Percentiles rank a stretch among this genome's conserved stretches.
Conservation (phyloP, 2,888 invertebrate genomes). For the Lissocephala sabroskyi region DNA sequence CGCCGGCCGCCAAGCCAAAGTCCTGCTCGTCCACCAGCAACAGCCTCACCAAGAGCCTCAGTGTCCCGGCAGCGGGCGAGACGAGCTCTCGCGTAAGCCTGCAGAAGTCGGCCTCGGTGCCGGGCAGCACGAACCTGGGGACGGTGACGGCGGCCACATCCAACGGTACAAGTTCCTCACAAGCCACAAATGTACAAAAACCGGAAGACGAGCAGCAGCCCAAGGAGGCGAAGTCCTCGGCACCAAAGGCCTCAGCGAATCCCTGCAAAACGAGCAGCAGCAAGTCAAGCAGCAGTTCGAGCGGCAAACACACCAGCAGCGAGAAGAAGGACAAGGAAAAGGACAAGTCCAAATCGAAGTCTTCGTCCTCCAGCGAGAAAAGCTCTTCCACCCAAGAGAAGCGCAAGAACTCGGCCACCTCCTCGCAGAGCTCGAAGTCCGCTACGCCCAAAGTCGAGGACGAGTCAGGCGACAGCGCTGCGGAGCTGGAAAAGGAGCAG, state of each 20-base stretch:
- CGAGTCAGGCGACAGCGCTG: constrained; percentile 54
- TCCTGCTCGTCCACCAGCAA: constrained; percentile 61
- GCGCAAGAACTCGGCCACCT: constrained; percentile 54
- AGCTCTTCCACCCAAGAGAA: no score
- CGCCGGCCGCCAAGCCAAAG: constrained; percentile 51
- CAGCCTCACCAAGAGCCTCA: constrained; percentile 69
- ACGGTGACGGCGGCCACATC: constrained; percentile 44
- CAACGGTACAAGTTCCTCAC: constrained; percentile 67
- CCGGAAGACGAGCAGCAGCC: constrained; percentile 18
- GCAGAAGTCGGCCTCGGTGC: constrained; percentile 70
- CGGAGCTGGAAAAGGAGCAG: constrained; percentile 37
- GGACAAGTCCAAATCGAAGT: constrained; percentile 23
- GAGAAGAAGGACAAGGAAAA: constrained; percentile 59
- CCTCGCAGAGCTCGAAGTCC: constrained; percentile 46
- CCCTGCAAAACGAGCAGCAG: background rate
- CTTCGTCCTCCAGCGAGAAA: constrained; percentile 11
- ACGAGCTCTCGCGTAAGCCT: constrained; percentile 33
- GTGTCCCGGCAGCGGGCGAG: constrained; percentile 50
- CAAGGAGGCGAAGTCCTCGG: constrained; percentile 5
- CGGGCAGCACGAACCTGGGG: constrained; percentile 71
- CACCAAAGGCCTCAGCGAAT: constrained; percentile 13
- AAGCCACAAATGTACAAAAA: constrained; percentile 44
- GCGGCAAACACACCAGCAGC: constrained; percentile 58
- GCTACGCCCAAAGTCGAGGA: constrained; percentile 49
- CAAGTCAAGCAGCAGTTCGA: constrained; percentile 5